Conservation (phyloP, 2,797 vertebrate species). For the Eleutherodactylus coqui region DNA sequence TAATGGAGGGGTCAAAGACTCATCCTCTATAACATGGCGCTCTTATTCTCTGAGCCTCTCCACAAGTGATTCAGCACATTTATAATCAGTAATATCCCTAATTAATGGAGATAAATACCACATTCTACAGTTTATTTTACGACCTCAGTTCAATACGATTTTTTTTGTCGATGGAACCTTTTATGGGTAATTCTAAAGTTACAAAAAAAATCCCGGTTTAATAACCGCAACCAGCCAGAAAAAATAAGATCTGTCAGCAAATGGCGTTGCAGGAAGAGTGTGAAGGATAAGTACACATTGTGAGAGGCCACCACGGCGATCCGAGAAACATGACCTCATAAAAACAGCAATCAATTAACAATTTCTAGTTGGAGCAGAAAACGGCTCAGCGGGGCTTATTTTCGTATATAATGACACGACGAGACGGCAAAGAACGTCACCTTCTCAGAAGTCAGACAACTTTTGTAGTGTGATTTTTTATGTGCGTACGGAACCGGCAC, state of each 20-base stretch:
- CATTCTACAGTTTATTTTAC: background rate
- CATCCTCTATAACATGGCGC: background rate
- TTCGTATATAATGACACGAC: background rate
- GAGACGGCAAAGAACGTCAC: background rate
- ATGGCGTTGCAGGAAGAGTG: background rate
- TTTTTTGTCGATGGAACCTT: background rate
- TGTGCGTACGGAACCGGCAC: no score
- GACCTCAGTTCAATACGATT: background rate
- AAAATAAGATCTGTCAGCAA: conserved; percentile 39
- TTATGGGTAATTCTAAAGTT: background rate
- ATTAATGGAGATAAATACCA: background rate
- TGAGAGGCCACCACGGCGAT: conserved; percentile 22
- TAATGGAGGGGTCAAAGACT: background rate
- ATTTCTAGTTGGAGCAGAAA: background rate
- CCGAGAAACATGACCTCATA: conserved; percentile 40
- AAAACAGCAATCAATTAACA: conserved; percentile 41
- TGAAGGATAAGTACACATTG: conserved; percentile 30
- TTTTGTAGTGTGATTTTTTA: background rate
- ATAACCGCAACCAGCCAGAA: conserved; percentile 14
- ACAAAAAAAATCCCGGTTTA: background rate
- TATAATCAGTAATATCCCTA: background rate
- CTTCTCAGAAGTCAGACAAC: background rate
- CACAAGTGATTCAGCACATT: background rate
- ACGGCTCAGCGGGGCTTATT: conserved; percentile 15
- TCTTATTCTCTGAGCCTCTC: background rate